Evolutionary conservation across 2,113 vertebrate genomes (phyloP).

Genomic region (Thalassarche chlororhynchos): DNA sequence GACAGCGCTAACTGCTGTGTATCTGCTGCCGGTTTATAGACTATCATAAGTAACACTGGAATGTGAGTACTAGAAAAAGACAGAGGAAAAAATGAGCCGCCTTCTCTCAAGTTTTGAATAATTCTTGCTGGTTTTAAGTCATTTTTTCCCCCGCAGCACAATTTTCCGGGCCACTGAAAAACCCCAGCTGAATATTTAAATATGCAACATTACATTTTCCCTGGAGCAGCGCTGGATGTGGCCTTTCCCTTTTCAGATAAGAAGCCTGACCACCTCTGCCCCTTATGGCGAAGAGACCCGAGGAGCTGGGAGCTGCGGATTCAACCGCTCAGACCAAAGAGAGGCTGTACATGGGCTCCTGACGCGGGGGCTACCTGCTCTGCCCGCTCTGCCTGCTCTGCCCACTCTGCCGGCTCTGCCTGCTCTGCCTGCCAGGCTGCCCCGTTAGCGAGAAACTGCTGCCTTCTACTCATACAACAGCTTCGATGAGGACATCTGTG

Average conservation of each 20-base stretch:
- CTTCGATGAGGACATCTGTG: neutral
- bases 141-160: neutral
- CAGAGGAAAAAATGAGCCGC: neutral
- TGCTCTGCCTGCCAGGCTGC: neutral
- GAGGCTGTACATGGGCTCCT: neutral
- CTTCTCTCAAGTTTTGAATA: neutral
- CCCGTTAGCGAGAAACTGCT: neutral
- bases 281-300: fast-evolving
- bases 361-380: fast-evolving
- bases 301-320: neutral
- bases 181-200: neutral
- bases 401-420: neutral
- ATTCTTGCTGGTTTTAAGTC: neutral
- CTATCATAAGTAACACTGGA: neutral
- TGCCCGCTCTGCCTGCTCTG: neutral
- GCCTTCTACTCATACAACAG: neutral
- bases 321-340: neutral
- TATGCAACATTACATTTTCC: neutral
- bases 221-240: neutral
- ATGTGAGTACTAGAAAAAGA: neutral
- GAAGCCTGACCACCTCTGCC: neutral
- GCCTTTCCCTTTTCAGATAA: neutral
- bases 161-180: neutral
- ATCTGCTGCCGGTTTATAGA: neutral
- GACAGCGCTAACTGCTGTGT: neutral